A percentile compares a stretch with the other conserved stretches of the same genome.
phyloP scores from a whole-genome alignment of 2,797 vertebrate species.

The Otolemur crassicaudatus region DNA sequence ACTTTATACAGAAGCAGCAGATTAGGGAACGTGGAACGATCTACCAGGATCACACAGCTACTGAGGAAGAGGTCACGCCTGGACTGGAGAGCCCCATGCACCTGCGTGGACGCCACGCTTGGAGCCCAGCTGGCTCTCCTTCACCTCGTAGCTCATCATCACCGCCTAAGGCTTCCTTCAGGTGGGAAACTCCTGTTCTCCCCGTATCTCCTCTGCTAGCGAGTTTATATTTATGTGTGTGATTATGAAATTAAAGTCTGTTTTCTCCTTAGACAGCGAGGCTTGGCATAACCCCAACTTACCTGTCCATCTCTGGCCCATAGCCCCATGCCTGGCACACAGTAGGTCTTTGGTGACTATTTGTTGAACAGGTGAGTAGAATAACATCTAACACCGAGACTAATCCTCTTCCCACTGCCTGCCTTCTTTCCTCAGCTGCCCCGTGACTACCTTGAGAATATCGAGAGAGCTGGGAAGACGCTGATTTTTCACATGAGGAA shows the following conservation, averaged over 20 bases:
- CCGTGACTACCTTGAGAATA: background rate
- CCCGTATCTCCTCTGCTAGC: background rate
- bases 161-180: background rate
- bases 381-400: background rate
- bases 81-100: background rate
- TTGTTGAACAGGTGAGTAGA: background rate
- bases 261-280: background rate
- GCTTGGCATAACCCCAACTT: background rate
- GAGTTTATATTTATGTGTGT: fast-evolving
- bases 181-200: fast-evolving
- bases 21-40: background rate
- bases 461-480: background rate
- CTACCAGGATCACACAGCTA: background rate
- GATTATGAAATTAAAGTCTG: background rate
- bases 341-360: background rate
- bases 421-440: background rate
- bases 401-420: background rate
- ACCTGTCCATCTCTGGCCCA: background rate
- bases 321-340: background rate
- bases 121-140: fast-evolving
- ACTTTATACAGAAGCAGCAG: background rate
- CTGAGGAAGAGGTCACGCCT: fast-evolving
- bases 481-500: background rate
- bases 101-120: fast-evolving
- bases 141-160: background rate